These are phyloP conservation scores for Euclidia mi DNA, from an alignment of 2,888 invertebrate species.

Conservation along the genomic window DNA sequence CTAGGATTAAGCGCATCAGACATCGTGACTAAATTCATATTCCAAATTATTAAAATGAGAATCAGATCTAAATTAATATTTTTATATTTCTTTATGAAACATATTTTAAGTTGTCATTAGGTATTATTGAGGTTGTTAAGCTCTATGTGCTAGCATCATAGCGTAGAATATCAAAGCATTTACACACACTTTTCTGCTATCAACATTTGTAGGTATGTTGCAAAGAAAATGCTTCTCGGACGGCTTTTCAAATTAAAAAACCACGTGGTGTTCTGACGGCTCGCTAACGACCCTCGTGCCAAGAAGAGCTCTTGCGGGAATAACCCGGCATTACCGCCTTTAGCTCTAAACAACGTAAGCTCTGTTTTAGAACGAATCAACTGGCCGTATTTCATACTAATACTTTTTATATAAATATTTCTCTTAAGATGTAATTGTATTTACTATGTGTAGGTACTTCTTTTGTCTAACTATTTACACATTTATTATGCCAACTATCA, in stretches of 20 bases:
- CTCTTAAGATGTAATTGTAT: too few species aligned
- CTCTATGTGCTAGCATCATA: too few species aligned
- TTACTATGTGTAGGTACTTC: too few species aligned
- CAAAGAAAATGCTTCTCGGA: slow-evolving; percentile 44
- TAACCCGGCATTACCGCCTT: slow-evolving; percentile 62
- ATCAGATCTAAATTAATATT: too few species aligned
- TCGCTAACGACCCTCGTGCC: slow-evolving; percentile 63
- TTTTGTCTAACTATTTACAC: too few species aligned
- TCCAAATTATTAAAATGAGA: too few species aligned
- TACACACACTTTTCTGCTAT: slow-evolving; percentile 3
- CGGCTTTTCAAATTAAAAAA: slow-evolving; percentile 64
- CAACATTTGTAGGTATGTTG: slow-evolving; percentile 23
- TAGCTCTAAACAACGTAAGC: slow-evolving; percentile 51
- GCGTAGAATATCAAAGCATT: not conserved
- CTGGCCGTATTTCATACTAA: slow-evolving; percentile 36
- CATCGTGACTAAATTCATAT: too few species aligned
- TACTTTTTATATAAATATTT: slow-evolving; percentile 8
- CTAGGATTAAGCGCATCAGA: too few species aligned
- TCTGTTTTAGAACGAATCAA: slow-evolving; percentile 40
- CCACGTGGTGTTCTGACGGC: slow-evolving; percentile 57
- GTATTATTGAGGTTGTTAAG: too few species aligned
- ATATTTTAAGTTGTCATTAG: too few species aligned
- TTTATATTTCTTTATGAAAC: too few species aligned
- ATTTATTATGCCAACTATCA: too few species aligned
- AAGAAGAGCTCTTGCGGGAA: slow-evolving; percentile 64